phyloP scores from a whole-genome alignment of 2,113 vertebrate species.

The Malurus cyaneus region DNA sequence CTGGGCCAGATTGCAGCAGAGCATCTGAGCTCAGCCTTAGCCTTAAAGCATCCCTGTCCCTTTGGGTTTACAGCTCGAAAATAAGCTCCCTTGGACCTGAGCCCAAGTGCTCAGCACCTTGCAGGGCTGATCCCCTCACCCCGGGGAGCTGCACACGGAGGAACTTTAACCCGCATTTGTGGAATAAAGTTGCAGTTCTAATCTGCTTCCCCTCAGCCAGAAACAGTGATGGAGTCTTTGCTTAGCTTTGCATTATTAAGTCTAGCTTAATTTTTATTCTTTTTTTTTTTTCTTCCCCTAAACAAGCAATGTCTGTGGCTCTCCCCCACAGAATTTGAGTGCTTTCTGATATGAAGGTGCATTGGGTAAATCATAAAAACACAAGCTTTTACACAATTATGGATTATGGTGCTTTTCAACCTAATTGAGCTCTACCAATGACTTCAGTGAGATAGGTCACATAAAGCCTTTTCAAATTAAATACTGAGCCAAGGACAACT shows the following conservation, averaged over 20 bases:
- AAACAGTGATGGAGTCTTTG: background rate
- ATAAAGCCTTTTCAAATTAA: background rate
- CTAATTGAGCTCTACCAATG: background rate
- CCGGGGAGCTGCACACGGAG: background rate
- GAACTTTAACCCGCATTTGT: background rate
- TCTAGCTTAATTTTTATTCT: background rate
- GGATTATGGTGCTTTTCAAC: background rate
- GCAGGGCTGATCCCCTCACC: background rate
- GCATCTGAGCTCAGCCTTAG: background rate
- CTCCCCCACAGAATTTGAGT: fast-evolving
- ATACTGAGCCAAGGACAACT: background rate
- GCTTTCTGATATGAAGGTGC: background rate
- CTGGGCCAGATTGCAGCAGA: background rate
- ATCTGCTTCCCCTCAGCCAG: background rate
- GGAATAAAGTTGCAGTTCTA: background rate
- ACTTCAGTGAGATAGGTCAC: slow-evolving; percentile 36
- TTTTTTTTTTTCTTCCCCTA: background rate
- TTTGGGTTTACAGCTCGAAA: background rate
- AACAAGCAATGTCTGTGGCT: background rate
- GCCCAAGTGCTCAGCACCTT: slow-evolving; percentile 5
- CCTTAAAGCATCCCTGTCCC: background rate
- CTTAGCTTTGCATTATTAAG: background rate
- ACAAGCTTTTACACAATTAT: background rate
- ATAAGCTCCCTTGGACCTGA: background rate
- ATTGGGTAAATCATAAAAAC: background rate